Evolutionary conservation across 2,888 invertebrate genomes (phyloP).

Genomic region (Norana najaformis): DNA sequence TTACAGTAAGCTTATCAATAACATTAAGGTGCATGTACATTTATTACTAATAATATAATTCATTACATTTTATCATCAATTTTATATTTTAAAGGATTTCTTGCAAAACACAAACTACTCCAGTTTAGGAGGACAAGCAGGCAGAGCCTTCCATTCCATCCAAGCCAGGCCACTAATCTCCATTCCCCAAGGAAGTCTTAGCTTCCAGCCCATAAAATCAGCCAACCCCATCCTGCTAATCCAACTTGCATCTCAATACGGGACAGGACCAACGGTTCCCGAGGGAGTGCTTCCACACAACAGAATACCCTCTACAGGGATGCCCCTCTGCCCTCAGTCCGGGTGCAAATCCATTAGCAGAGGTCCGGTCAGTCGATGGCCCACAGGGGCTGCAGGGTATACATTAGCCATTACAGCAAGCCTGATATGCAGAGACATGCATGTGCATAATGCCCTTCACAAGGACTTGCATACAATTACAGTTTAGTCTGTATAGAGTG

Average conservation of each 20-base stretch:
- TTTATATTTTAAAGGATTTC: not conserved
- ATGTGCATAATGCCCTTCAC: not conserved
- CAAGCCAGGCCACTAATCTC: not conserved
- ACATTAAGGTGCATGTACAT: not conserved
- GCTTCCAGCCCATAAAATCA: not conserved
- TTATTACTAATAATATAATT: not conserved
- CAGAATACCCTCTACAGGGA: not conserved
- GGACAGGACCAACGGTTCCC: not conserved
- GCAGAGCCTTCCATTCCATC: not conserved
- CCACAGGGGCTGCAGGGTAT: not conserved
- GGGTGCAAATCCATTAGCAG: conserved; percentile 13
- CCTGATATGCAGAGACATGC: not conserved
- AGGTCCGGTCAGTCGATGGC: not conserved
- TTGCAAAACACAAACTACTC: no score
- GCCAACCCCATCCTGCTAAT: not conserved
- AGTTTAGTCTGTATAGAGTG: not conserved
- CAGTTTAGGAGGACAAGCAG: not conserved
- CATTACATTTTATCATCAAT: not conserved
- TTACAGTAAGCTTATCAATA: not conserved
- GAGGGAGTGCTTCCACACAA: not conserved
- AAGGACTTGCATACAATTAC: not conserved
- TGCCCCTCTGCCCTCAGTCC: not conserved
- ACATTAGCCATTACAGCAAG: conserved; percentile 1
- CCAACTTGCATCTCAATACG: not conserved
- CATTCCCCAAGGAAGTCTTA: conserved; percentile 13